A percentile compares a stretch with the other conserved stretches of the same genome.
Evolutionary conservation across 2,888 invertebrate genomes (phyloP).

Genomic region (Zele albiditarsus): DNA sequence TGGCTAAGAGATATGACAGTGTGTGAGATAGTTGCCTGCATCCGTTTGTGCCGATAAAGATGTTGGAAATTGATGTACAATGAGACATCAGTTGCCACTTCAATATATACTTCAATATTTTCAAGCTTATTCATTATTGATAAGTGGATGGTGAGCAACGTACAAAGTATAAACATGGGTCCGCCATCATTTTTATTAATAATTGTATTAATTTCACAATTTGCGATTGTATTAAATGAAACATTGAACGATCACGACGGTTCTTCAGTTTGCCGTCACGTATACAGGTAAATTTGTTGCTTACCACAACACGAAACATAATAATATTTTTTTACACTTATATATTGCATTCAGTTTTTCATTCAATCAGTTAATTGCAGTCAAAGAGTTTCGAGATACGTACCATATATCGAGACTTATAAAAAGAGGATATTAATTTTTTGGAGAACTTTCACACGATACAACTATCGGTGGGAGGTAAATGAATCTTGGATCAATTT

Average conservation of each 20-base stretch:
- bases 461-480: conserved; percentile 39
- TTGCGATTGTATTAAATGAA: not conserved
- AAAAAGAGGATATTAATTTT: conserved; percentile 28
- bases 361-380: conserved; percentile 22
- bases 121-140: not conserved
- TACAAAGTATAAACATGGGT: not conserved
- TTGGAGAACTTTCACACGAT: conserved; percentile 23
- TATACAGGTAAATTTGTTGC: conserved; percentile 21
- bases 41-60: conserved; percentile 31
- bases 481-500: not conserved
- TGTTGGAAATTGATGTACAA: not conserved
- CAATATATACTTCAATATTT: not conserved
- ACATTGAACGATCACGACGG: conserved; percentile 10
- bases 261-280: conserved; percentile 26
- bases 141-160: not conserved
- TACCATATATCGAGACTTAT: conserved; percentile 40
- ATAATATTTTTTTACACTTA: not conserved
- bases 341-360: not conserved
- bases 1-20: not conserved
- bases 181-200: not conserved
- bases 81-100: not conserved
- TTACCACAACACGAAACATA: not conserved
- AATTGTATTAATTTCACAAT: not conserved
- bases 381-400: conserved; percentile 25
- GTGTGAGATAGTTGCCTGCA: conserved; percentile 29